Percentiles rank a stretch among this genome's conserved stretches.
Evolutionary conservation across 2,113 vertebrate genomes (phyloP).

Genomic region (Raja brachyura): DNA sequence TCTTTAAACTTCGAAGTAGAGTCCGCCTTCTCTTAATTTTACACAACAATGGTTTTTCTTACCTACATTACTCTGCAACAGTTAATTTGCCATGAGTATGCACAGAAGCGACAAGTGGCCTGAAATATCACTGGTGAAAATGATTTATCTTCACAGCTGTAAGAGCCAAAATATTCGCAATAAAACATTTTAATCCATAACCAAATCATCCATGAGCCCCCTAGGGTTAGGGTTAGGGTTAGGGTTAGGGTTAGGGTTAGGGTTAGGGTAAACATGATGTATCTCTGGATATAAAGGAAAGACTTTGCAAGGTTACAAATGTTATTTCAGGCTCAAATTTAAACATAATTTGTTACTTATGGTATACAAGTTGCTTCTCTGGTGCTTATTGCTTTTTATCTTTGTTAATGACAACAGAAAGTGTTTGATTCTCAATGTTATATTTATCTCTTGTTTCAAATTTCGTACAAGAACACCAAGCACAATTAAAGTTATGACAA

Average conservation of each 20-base stretch:
- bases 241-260: too few relatives aligned
- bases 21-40: too few relatives aligned
- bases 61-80: neutral
- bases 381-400: constrained; percentile 31
- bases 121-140: neutral
- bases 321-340: constrained; percentile 20
- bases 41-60: neutral
- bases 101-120: neutral
- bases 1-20: too few relatives aligned
- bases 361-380: constrained; percentile 42
- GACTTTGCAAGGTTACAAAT: neutral
- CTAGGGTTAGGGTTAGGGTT: too few relatives aligned
- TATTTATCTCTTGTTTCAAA: constrained; percentile 50
- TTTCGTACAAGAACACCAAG: constrained; percentile 66
- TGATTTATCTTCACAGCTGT: neutral
- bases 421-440: neutral
- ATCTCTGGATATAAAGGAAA: neutral
- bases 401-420: neutral
- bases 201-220: constrained; percentile 15
- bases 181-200: constrained; percentile 28
- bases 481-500: constrained; percentile 70
- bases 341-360: constrained; percentile 42
- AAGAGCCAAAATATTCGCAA: constrained; percentile 1
- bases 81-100: neutral
- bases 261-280: neutral